Percentiles rank a stretch among this genome's conserved stretches.
Evolutionary conservation across 2,888 invertebrate species (phyloP).

Genomic region (Catocala fraxini): DNA sequence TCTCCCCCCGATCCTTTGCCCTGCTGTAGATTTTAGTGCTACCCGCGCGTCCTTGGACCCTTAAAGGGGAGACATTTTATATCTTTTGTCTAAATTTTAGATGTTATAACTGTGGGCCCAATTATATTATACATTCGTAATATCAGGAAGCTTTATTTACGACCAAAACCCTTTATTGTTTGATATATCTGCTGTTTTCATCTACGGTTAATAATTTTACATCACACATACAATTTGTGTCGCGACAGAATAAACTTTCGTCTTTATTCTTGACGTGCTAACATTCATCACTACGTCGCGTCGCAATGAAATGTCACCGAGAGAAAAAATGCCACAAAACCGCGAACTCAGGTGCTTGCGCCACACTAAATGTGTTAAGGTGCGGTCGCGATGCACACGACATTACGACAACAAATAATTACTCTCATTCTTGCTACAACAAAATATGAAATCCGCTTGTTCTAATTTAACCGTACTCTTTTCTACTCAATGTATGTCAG

Average conservation of each 20-base stretch:
- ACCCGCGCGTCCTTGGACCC: constrained; percentile 37
- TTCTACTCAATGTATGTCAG: no score
- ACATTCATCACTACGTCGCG: constrained; percentile 32
- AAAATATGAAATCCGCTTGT: no score
- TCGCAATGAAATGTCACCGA: constrained; percentile 23
- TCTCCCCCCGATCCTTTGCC: constrained; percentile 11
- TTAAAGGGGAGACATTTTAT: constrained; percentile 49
- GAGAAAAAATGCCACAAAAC: constrained; percentile 31
- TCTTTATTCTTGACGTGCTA: constrained; percentile 20
- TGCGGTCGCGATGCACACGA: constrained; percentile 15
- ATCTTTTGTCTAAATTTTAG: constrained; percentile 51
- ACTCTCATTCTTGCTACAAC: no score
- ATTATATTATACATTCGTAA: constrained; percentile 45
- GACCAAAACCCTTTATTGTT: constrained; percentile 35
- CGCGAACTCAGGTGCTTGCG: constrained; percentile 29
- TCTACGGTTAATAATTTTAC: constrained; percentile 10
- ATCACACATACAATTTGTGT: constrained; percentile 11
- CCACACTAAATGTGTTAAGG: constrained; percentile 24
- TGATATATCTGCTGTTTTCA: constrained; percentile 10
- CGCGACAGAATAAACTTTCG: constrained; percentile 21
- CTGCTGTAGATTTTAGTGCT: constrained; percentile 40
- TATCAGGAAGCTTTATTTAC: constrained; percentile 48
- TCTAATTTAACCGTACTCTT: no score
- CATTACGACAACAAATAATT: not conserved
- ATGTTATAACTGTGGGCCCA: constrained; percentile 45